Percentiles rank a stretch among this genome's conserved stretches.
These are phyloP conservation scores for Solea senegalensis DNA, from an alignment of 2,113 vertebrate genomes.

Conservation along the genomic window DNA sequence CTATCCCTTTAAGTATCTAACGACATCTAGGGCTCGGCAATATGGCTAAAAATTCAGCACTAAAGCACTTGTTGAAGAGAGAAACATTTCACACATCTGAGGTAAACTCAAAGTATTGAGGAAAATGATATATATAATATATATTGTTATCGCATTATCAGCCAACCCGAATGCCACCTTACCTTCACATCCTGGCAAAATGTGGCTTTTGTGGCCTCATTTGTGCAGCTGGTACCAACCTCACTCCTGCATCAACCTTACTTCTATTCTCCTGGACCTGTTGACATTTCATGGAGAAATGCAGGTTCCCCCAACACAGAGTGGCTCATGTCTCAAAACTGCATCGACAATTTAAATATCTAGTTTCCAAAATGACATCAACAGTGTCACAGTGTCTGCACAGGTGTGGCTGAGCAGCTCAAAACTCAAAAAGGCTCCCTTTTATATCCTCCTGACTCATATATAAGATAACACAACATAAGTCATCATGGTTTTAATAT, in stretches of 20 bases:
- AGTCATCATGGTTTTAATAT: slow-evolving; percentile 20
- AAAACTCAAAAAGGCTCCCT: background rate
- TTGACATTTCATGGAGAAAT: slow-evolving; percentile 22
- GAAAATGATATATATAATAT: too few species aligned
- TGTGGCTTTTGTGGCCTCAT: background rate
- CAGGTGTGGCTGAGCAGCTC: slow-evolving; percentile 42
- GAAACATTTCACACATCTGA: too few species aligned
- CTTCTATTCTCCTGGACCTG: slow-evolving; percentile 10
- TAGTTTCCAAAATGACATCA: slow-evolving; percentile 43
- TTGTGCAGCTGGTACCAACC: background rate
- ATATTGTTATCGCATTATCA: too few species aligned
- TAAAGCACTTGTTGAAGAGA: too few species aligned
- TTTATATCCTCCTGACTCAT: background rate
- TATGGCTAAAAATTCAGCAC: too few species aligned
- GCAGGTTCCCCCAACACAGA: slow-evolving; percentile 11
- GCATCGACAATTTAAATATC: slow-evolving; percentile 54
- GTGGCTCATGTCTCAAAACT: slow-evolving; percentile 33
- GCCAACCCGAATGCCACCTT: too few species aligned
- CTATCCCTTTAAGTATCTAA: too few species aligned
- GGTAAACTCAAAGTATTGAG: too few species aligned
- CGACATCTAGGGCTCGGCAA: too few species aligned
- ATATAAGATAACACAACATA: too few species aligned
- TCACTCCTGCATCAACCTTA: slow-evolving; percentile 7
- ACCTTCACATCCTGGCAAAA: background rate
- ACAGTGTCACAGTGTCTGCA: slow-evolving; percentile 5